Evolutionary conservation across 1,140 invertebrate genomes (phyloP), one percentile per base, ranked within the genome.

Genomic region (Gryon sp.): DNA sequence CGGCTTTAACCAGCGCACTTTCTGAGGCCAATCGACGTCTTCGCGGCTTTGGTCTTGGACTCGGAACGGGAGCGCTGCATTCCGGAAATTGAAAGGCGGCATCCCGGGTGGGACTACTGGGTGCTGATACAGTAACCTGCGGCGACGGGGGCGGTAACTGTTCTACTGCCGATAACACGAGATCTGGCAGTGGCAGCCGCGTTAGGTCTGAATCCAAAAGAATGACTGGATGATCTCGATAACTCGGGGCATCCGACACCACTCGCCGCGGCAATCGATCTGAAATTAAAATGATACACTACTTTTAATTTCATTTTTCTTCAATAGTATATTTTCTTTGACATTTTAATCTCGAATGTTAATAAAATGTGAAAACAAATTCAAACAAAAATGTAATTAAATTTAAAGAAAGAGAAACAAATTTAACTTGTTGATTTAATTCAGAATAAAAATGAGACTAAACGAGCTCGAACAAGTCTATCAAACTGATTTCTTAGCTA

Each of bases 41-140:
- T 62, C 88, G 84, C 6, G 87, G 87, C 18, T 87, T 83, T 32
- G 88, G 86, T 81, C 88, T 80, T 8, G 88, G 88, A 40, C 84
- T 88, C 1, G 88, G 88, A 34, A 86, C 78, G 14, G 88, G 87
- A 20, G 77, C 68, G 50, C 73, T 87, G 65, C 82, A 85, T 72
- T 89, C 88, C n/a, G 88, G 88, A 24, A 89, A 89, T 68, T 89
- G 88, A 41, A 89, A 88, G 8, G 88, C 84, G 1, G 84, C 87
- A 52, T 89, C 87, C 43, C 87, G 81, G 15, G 87, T 89, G 4
- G 87, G 87, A 52, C 87, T 88, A 78, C 83, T 88, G 0, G 87
- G 87, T 14, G 87, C 87, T 12, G 87, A 88, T 24, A 85, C 86
- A 22, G 87, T 88, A 4, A 87, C 87, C 65, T 86, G 86, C 7